Conservation (phyloP, 92 coral and sea anemone species). For the Siderastrea siderea region DNA sequence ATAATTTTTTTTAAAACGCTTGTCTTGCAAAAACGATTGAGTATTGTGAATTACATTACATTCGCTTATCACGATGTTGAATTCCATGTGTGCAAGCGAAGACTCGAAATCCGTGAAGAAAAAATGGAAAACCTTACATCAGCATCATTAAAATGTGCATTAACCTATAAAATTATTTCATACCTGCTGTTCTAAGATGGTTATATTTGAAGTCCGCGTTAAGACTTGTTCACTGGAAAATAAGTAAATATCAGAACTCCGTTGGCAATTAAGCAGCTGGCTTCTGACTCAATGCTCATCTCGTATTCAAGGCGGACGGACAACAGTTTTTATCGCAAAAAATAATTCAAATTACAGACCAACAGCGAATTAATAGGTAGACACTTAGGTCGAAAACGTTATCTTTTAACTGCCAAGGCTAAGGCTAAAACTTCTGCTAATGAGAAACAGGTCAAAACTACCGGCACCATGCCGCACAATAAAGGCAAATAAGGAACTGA, state of each 20-base stretch:
- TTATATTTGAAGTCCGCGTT: constrained; percentile 6
- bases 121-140: neutral
- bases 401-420: neutral
- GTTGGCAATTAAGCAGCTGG: constrained; percentile 23
- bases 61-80: neutral
- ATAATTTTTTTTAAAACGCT: neutral
- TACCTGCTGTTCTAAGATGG: constrained; percentile 9
- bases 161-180: neutral
- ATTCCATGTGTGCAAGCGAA: neutral
- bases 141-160: neutral
- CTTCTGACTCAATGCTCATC: constrained; percentile 3
- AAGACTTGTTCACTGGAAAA: constrained; percentile 11
- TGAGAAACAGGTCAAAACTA: neutral
- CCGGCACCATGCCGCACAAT: neutral
- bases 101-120: neutral
- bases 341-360: constrained; percentile 31
- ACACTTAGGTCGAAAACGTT: neutral
- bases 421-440: neutral
- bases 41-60: neutral
- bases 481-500: neutral
- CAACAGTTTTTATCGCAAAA: constrained; percentile 26
- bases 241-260: constrained; percentile 20
- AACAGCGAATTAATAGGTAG: neutral
- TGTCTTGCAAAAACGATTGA: neutral
- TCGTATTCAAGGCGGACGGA: constrained; percentile 31